A percentile compares a stretch with the other conserved stretches of the same genome.
Conservation (phyloP, 2,797 vertebrate species). For the Arctocebus calabarensis region DNA sequence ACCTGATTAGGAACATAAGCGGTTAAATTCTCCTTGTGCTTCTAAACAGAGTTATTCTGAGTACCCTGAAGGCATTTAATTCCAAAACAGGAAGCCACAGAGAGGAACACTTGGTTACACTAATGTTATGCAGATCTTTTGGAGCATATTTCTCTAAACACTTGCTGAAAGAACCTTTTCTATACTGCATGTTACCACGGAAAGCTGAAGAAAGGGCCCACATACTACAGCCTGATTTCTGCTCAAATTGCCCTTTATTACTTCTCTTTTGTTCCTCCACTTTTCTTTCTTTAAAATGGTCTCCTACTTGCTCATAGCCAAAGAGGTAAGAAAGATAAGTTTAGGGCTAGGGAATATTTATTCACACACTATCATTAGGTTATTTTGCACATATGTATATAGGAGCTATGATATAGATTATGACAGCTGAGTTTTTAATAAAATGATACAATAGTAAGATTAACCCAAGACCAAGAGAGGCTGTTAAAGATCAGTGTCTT, state of each 20-base stretch:
- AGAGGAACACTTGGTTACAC: conserved; percentile 91
- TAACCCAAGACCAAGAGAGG: neutral
- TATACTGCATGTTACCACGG: conserved; percentile 77
- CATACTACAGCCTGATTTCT: conserved; percentile 53
- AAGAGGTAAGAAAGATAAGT: conserved; percentile 20
- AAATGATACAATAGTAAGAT: neutral
- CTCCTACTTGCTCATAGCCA: conserved; percentile 33
- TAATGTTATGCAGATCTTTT: conserved; percentile 93
- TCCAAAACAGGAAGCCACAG: conserved; percentile 94
- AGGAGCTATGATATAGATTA: neutral
- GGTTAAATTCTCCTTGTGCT: conserved; percentile 87
- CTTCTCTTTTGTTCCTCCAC: neutral
- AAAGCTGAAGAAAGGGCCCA: conserved; percentile 78
- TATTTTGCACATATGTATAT: neutral
- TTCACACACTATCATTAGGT: neutral
- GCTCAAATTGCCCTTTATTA: conserved; percentile 63
- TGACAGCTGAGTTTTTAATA: neutral
- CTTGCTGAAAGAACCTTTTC: conserved; percentile 87
- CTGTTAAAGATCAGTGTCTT: conserved; percentile 24
- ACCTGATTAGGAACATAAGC: conserved; percentile 78
- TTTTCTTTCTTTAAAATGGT: conserved; percentile 52
- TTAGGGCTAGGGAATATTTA: conserved; percentile 37
- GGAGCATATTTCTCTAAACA: conserved; percentile 89
- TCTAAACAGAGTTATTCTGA: conserved; percentile 88
- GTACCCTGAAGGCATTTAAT: conserved; percentile 91